phyloP scores from a whole-genome alignment of 2,113 vertebrate species.

The Columbina picui region DNA sequence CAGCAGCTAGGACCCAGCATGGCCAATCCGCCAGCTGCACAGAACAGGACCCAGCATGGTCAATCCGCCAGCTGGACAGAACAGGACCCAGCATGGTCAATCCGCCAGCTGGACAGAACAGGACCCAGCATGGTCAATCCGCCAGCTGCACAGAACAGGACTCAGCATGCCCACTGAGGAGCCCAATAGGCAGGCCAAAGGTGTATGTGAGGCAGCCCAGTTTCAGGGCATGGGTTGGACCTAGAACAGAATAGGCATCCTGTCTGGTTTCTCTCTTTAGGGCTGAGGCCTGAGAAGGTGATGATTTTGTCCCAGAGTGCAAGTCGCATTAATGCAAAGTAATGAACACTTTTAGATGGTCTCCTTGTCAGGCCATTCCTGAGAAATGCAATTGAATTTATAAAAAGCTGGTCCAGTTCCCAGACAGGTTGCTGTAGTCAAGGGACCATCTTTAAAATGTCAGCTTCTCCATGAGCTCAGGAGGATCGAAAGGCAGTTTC shows the following conservation, averaged over 20 bases:
- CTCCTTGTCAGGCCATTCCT: neutral
- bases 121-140: neutral
- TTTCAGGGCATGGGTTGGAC: neutral
- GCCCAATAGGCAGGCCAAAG: neutral
- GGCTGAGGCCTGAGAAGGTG: neutral
- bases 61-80: neutral
- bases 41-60: neutral
- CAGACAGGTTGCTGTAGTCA: neutral
- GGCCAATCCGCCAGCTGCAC: neutral
- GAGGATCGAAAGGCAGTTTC: neutral
- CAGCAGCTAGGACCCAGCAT: neutral
- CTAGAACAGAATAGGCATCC: neutral
- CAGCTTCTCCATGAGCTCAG: neutral
- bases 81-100: neutral
- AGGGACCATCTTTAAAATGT: neutral
- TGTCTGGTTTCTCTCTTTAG: neutral
- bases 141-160: neutral
- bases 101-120: neutral
- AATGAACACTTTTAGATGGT: neutral
- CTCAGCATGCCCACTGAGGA: fast-evolving
- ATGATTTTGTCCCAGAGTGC: neutral
- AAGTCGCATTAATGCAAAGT: neutral
- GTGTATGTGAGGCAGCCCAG: neutral
- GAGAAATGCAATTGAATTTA: neutral
- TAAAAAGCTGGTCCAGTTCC: neutral